Conservation (phyloP, 2,113 vertebrate genomes). For the Catharus minimus region DNA sequence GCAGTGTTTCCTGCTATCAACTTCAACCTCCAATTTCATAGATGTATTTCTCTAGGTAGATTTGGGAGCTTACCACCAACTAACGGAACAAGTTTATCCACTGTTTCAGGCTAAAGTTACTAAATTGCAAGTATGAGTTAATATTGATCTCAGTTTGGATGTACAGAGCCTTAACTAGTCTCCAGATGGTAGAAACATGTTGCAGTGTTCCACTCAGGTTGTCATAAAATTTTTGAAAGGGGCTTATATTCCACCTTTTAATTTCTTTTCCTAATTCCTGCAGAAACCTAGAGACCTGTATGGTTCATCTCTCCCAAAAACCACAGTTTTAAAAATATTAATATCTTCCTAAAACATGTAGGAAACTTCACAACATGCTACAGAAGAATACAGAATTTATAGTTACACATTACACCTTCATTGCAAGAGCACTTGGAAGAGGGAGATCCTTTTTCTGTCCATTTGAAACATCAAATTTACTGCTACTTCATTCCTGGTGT, state of each 20-base stretch:
- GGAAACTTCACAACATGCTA: background rate
- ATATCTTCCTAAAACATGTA: background rate
- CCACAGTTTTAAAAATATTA: background rate
- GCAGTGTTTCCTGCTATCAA: background rate
- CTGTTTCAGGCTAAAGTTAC: background rate
- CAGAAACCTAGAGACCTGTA: background rate
- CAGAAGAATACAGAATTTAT: background rate
- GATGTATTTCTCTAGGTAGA: background rate
- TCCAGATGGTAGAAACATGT: fast-evolving
- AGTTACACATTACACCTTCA: background rate
- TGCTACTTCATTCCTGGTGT: background rate
- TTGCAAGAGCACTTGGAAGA: background rate
- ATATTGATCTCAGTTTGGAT: background rate
- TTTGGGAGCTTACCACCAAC: background rate
- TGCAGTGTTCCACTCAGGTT: fast-evolving
- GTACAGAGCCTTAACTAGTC: background rate
- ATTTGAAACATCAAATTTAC: background rate
- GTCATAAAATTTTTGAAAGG: background rate
- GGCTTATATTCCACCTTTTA: background rate
- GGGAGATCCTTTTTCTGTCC: fast-evolving
- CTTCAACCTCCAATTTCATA: background rate
- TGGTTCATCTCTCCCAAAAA: background rate
- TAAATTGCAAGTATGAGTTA: background rate
- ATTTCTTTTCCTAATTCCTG: background rate
- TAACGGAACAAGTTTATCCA: background rate